These are phyloP conservation scores for Pogonomyrmex barbatus DNA, from an alignment of 1,140 invertebrate species.

Conservation along the genomic window DNA sequence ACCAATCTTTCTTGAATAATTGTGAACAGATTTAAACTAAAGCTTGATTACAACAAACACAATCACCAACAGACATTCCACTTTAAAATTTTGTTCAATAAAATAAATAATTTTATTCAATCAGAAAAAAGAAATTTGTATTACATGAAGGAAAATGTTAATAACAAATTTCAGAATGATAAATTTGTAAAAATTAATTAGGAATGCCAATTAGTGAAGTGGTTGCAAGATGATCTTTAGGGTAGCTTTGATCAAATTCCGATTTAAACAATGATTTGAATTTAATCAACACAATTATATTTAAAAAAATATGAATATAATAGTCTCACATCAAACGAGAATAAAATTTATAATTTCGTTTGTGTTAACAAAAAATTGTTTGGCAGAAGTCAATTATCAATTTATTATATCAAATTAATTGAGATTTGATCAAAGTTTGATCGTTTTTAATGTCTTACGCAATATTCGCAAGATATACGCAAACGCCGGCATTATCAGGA, in stretches of 20 bases:
- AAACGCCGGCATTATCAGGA: not conserved
- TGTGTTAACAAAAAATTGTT: not conserved
- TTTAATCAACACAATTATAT: not conserved
- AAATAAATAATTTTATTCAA: not conserved
- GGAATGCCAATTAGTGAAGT: conserved; percentile 25
- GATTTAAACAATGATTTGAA: not conserved
- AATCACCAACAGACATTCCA: conserved; percentile 37
- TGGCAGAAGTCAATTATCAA: not conserved
- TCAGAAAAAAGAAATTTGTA: not conserved
- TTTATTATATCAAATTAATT: not conserved
- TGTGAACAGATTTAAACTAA: not conserved
- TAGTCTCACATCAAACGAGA: not conserved
- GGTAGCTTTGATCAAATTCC: not conserved
- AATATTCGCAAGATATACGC: conserved; percentile 14
- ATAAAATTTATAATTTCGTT: too few relatives aligned
- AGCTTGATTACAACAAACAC: not conserved
- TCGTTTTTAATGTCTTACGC: not conserved
- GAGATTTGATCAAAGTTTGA: not conserved
- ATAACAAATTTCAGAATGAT: not conserved
- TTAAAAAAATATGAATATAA: not conserved
- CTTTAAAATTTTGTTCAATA: not conserved
- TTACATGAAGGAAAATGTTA: not conserved
- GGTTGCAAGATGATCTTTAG: not conserved
- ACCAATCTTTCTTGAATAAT: conserved; percentile 23
- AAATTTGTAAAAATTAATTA: not conserved